Base-by-base conservation (phyloP, 2,113 vertebrate species). In the Geothlypis trichas region DNA sequence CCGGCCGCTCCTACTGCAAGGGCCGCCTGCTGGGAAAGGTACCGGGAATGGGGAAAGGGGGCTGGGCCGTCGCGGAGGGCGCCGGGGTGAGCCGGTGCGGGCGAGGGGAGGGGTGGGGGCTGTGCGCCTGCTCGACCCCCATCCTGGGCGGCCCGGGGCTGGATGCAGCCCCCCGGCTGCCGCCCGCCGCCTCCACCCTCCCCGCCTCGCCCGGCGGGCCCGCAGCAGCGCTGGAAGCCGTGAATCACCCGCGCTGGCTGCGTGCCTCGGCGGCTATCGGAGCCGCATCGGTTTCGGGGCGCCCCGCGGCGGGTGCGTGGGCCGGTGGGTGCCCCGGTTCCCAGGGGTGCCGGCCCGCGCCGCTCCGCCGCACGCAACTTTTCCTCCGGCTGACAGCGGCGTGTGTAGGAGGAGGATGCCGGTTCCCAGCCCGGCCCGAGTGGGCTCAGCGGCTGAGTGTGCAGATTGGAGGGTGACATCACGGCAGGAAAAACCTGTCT, bases 401-500 rank as follows among this genome's bases (percentile, higher is more conserved):
- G 28, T 76, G 94, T 85, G 95, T 96, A 7, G 96, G 96, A 89
- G 79, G 95, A 7, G 41, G 69, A 15, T 68, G 76, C 91, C 23
- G 82, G 90, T 90, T 89, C 86, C 86, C 92, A 87, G 95, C 92
- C 85, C 90, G 63, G 91, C 61, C 81, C 65, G 57, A 87, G 78
- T 52, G 59, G 73, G 80, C 94, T 94, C 39, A 24, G 87, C 13
- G 57, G 89, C 94, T 95, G 96, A 94, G 91, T 87, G 83, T 92
- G 91, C 94, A 95, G 86, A 74, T 94, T 41, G 87, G 68, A 65
- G 66, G 63, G 72, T 97, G 96, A 95, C 95, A 97, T 95, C 91
- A 95, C 33, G 75, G 87, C 96, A 96, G 93, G 97, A 96, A 97
- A 97, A 97, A 97, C 96, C 96, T 96, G 96, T 97, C 94, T 95